Percentiles rank a stretch among this genome's conserved stretches.
Conservation (phyloP, 1,140 invertebrate genomes). For the Zelostemma sp. region DNA sequence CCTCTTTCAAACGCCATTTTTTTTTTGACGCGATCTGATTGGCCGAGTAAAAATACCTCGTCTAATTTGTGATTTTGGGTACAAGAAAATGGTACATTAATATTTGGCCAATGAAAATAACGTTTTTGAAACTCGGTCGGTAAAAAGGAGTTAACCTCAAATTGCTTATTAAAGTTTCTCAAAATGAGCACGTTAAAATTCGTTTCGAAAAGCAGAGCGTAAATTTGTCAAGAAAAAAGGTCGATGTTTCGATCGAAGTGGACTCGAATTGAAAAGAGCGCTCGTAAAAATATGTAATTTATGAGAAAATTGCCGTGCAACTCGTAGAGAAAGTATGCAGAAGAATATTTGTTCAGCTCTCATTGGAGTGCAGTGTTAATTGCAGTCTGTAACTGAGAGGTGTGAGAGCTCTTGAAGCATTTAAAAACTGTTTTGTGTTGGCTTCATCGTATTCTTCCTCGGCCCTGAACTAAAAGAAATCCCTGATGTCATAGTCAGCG, state of each 20-base stretch:
- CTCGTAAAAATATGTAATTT: constrained; percentile 26
- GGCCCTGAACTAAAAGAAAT: constrained; percentile 46
- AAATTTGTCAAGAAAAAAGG: constrained; percentile 7
- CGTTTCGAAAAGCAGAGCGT: not conserved
- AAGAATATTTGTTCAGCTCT: constrained; percentile 38
- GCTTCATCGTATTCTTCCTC: constrained; percentile 25
- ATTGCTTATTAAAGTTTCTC: not conserved
- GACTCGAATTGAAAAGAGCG: no score
- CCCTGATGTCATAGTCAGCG: constrained; percentile 50
- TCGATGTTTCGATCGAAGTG: no score
- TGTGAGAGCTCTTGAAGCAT: constrained; percentile 44
- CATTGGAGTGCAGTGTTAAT: constrained; percentile 45
- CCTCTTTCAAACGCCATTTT: no score
- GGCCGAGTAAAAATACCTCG: no score
- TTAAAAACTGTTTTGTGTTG: constrained; percentile 51
- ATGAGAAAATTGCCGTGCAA: constrained; percentile 5
- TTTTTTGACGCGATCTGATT: no score
- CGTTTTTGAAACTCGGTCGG: not conserved
- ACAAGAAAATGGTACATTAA: no score
- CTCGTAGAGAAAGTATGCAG: constrained; percentile 38
- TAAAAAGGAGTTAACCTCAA: not conserved
- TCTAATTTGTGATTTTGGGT: no score
- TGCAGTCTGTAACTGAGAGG: constrained; percentile 48
- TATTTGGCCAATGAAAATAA: not conserved
- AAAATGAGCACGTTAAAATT: no score